Percentiles rank a stretch among this genome's conserved stretches.
Conservation (phyloP, 1,140 invertebrate species). For the Drosophila nannoptera region DNA sequence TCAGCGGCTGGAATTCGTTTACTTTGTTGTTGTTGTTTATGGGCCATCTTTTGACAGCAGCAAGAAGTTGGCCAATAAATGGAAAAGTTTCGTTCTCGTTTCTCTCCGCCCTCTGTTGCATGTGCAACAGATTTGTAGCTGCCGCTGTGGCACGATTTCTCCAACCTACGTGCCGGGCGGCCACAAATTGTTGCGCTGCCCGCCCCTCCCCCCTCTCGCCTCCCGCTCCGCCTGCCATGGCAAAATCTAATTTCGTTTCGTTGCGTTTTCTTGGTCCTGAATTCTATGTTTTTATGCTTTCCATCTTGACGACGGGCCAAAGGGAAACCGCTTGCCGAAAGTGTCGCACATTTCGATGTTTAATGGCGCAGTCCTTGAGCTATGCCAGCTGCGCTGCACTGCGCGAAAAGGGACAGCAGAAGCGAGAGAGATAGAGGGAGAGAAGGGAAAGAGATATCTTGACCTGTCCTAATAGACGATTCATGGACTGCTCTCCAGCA, state of each 20-base stretch:
- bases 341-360: constrained; percentile 23
- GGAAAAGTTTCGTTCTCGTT: constrained; percentile 46
- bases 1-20: constrained; percentile 1
- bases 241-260: constrained; percentile 19
- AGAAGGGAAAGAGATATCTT: no score
- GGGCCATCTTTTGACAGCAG: constrained; percentile 52
- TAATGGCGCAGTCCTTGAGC: constrained; percentile 26
- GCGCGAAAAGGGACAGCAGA: no score
- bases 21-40: constrained; percentile 23
- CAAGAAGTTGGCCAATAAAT: constrained; percentile 58
- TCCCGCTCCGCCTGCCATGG: background rate
- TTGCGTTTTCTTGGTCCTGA: background rate
- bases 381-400: background rate
- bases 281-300: constrained; percentile 39
- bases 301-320: constrained; percentile 16
- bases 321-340: constrained; percentile 9
- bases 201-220: constrained; percentile 10
- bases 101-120: constrained; percentile 32
- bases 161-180: constrained; percentile 19
- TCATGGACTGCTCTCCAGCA: background rate
- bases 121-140: constrained; percentile 50
- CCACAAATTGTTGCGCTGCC: constrained; percentile 11
- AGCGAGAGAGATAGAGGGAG: no score
- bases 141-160: constrained; percentile 7
- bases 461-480: no score